These are phyloP conservation scores for Leucophenga varia DNA, from an alignment of 1,140 invertebrate species.

Conservation along the genomic window DNA sequence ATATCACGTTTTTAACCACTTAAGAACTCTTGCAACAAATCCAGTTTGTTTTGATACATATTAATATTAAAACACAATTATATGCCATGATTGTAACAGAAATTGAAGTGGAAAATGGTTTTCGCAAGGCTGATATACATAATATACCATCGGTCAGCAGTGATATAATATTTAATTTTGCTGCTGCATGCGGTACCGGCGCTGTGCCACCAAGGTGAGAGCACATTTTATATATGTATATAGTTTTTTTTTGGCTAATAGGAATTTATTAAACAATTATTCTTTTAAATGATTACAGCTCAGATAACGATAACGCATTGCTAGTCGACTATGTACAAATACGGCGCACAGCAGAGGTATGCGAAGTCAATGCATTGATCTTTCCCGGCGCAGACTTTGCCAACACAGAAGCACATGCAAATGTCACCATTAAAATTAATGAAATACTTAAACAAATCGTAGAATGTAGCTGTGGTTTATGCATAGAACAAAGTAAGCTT, in stretches of 20 bases:
- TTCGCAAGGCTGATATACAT: constrained; percentile 40
- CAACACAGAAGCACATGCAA: constrained; percentile 36
- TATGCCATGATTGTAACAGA: constrained; percentile 41
- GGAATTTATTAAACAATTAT: too few relatives aligned
- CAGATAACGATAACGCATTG: constrained; percentile 29
- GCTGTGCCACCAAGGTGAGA: too few relatives aligned
- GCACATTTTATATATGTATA: too few relatives aligned
- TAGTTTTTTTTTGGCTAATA: too few relatives aligned
- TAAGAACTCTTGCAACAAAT: too few relatives aligned
- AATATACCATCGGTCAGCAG: constrained; percentile 34
- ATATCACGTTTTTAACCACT: too few relatives aligned
- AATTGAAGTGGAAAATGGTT: constrained; percentile 44
- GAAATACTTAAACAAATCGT: constrained; percentile 21
- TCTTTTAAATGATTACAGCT: constrained; percentile 15
- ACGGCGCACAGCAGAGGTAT: constrained; percentile 21
- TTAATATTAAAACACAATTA: constrained; percentile 16
- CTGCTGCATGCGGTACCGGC: too few relatives aligned
- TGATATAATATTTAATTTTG: constrained; percentile 40
- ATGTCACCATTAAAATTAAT: constrained; percentile 29
- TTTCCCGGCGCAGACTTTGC: constrained; percentile 29
- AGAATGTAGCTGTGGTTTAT: constrained; percentile 32
- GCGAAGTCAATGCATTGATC: constrained; percentile 33
- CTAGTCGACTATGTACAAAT: constrained; percentile 45
- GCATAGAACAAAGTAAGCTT: constrained; percentile 5
- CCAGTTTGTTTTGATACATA: too few relatives aligned